Evolutionary conservation across 2,113 vertebrate genomes (phyloP).

Genomic region (Cynocephalus volans): DNA sequence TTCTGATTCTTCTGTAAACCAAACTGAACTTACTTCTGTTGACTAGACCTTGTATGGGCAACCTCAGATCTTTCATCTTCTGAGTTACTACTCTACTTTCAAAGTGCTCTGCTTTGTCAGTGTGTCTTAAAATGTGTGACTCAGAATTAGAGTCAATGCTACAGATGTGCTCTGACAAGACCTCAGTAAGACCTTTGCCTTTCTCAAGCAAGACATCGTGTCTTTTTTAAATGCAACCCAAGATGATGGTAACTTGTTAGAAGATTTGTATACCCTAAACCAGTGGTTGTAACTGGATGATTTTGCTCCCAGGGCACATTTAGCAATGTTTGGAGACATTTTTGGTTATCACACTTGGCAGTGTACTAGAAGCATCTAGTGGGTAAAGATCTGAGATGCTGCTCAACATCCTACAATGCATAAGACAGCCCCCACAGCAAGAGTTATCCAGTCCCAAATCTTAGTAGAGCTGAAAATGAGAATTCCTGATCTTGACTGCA

Average conservation of each 20-base stretch:
- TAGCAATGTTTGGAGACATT: background rate
- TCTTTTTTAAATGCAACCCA: background rate
- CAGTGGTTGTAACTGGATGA: background rate
- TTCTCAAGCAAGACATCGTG: background rate
- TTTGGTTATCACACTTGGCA: background rate
- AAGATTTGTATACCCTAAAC: background rate
- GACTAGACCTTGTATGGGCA: background rate
- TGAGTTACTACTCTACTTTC: background rate
- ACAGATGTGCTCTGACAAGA: background rate
- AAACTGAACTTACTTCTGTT: background rate
- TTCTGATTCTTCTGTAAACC: background rate
- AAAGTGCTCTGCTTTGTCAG: background rate
- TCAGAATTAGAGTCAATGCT: background rate
- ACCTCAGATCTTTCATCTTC: background rate
- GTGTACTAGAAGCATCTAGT: background rate
- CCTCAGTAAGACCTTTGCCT: background rate
- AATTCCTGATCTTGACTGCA: background rate
- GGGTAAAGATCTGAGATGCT: background rate
- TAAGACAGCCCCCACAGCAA: background rate
- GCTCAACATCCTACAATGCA: background rate
- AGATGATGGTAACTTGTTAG: background rate
- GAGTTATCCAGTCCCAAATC: background rate
- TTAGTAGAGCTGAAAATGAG: background rate
- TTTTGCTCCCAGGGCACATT: background rate
- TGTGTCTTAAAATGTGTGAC: background rate